Percentiles rank a stretch among this genome's conserved stretches.
Conservation (phyloP, 64 coral and sea anemone species). For the Astreopora myriophthalma region DNA sequence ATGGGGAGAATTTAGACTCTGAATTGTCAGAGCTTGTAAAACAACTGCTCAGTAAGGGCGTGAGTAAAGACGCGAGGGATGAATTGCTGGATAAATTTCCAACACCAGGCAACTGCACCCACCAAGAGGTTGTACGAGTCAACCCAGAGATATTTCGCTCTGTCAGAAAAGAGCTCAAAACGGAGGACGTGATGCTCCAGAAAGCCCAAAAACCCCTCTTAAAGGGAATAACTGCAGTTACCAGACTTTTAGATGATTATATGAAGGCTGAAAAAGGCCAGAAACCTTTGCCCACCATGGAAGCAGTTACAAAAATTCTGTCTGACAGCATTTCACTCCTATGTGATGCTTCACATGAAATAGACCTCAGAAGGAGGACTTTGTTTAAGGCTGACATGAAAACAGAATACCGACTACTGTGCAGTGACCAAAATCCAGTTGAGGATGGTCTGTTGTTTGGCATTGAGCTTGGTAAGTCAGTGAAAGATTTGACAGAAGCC, state of each 20-base stretch:
- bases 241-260: neutral
- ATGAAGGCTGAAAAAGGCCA: slow-evolving; percentile 14
- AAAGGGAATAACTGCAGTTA: slow-evolving; percentile 46
- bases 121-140: slow-evolving; percentile 31
- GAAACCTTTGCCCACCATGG: neutral
- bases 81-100: slow-evolving; percentile 41
- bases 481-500: slow-evolving; percentile 35
- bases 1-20: slow-evolving; percentile 3
- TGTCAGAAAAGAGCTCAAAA: slow-evolving; percentile 46
- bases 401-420: slow-evolving; percentile 29
- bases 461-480: slow-evolving; percentile 27
- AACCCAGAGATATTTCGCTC: slow-evolving; percentile 39
- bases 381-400: slow-evolving; percentile 28
- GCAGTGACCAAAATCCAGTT: slow-evolving; percentile 48
- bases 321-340: slow-evolving; percentile 36
- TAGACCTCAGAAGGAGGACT: slow-evolving; percentile 9
- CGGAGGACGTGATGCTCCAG: slow-evolving; percentile 41
- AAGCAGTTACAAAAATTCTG: neutral
- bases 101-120: slow-evolving; percentile 34
- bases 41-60: slow-evolving; percentile 34
- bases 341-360: slow-evolving; percentile 13
- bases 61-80: slow-evolving; percentile 32
- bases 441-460: slow-evolving; percentile 27
- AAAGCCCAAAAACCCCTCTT: slow-evolving; percentile 45
- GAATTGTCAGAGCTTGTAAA: slow-evolving; percentile 30